Percentiles rank a stretch among this genome's conserved stretches.
phyloP scores from a whole-genome alignment of 2,797 vertebrate species.

The Numenius phaeopus region DNA sequence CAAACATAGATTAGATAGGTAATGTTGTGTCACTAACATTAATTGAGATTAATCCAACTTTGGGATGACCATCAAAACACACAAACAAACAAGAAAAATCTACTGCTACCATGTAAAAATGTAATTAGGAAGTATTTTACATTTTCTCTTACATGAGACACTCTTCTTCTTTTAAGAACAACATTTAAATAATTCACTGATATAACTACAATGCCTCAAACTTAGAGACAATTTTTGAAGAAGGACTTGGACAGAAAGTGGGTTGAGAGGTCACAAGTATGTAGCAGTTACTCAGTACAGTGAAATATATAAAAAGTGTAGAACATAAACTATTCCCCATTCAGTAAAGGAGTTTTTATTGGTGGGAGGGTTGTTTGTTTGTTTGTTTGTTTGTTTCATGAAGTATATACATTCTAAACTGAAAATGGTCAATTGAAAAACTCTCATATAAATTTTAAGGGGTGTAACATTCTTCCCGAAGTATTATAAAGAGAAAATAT shows the following conservation, averaged over 20 bases:
- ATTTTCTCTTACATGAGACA: background rate
- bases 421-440: background rate
- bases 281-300: background rate
- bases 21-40: background rate
- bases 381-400: background rate
- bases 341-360: background rate
- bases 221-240: background rate
- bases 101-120: background rate
- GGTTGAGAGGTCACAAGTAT: background rate
- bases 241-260: background rate
- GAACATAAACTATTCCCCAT: background rate
- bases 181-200: accelerated
- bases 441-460: accelerated
- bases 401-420: background rate
- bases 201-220: background rate
- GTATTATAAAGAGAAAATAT: background rate
- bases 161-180: background rate
- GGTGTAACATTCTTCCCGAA: background rate
- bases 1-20: background rate
- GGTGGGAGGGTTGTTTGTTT: accelerated
- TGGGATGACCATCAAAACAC: background rate
- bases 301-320: background rate
- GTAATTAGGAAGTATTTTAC: accelerated
- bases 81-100: background rate
- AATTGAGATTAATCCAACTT: background rate